Evolutionary conservation across 2,797 vertebrate genomes (phyloP), one percentile per base, ranked within the genome.

Genomic region (Enteromius thamalakanensis): DNA sequence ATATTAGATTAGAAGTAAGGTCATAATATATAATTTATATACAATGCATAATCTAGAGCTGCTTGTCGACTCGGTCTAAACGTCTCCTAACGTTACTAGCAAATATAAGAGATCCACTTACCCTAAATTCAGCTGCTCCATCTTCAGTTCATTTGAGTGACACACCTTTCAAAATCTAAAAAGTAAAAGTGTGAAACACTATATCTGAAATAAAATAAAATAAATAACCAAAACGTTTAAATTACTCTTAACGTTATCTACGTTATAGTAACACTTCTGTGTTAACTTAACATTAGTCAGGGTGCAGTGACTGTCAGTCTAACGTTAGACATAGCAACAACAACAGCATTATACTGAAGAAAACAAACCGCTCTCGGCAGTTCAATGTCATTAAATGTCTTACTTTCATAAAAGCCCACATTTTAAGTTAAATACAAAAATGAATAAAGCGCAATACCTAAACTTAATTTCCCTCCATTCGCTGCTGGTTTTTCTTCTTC

Each of bases 61-160:
- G 17, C 47, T 14, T 21, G 14, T 11, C 15, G 47, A 23, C 49
- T 67, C 60, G 29, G 11, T 23, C 11, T 4, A n/a, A 17, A 29
- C 2, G 14, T 10, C 3, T 40, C 32, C 49, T n/a, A 55, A n/a
- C 7, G 17, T 76, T 58, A 40, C 6, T 8, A 32, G 17, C 15
- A 15, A 29, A 10, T 62, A 14, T 34, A 29, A 29, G 9, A 58
- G 2, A 55, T 10, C 21, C 6, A 83, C 81, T 77, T 70, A 83
- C 81, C 65, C 53, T 23, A 70, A 34, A 49, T 77, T 51, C 10
- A 69, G 23, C 65, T 49, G 81, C 37, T 83, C 81, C 81, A 83
- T 83, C 53, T 78, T 83, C 42, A 34, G 42, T 23, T 21, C 0
- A 69, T 12, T 8, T n/a, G 47, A n/a, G 40, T 37, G 21, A 69